Conservation (phyloP, 1,140 invertebrate species). For the Odontomachus brunneus region DNA sequence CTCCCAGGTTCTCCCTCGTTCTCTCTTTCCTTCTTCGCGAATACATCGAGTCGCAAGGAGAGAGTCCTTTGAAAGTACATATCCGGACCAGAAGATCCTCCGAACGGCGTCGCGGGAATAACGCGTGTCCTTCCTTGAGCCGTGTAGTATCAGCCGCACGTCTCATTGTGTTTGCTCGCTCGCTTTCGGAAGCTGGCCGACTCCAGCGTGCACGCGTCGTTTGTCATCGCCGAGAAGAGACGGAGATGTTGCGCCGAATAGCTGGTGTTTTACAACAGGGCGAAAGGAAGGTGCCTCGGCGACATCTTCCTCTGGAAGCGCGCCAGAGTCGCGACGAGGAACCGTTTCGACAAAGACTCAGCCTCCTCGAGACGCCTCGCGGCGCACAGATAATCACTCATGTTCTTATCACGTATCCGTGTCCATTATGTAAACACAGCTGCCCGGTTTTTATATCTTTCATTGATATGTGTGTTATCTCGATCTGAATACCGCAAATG, state of each 20-base stretch:
- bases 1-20: no score
- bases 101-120: not conserved
- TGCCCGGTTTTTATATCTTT: no score
- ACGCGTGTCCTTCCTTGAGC: constrained; percentile 25
- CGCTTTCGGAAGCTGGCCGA: not conserved
- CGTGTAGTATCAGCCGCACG: not conserved
- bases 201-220: not conserved
- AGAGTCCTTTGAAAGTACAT: constrained; percentile 58
- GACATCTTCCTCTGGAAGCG: not conserved
- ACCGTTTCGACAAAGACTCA: not conserved
- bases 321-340: not conserved
- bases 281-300: not conserved
- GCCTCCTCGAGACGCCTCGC: no score
- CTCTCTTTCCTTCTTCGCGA: constrained; percentile 2
- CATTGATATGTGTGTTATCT: no score
- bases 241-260: not conserved
- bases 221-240: constrained; percentile 4
- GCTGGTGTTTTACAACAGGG: not conserved
- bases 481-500: no score
- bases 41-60: constrained; percentile 23
- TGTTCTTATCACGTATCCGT: no score
- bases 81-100: constrained; percentile 12
- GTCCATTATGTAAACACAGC: no score
- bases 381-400: no score
- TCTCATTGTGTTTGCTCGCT: constrained; percentile 5